These are phyloP conservation scores for Columbina picui DNA, from an alignment of 2,113 vertebrate genomes.

Conservation along the genomic window DNA sequence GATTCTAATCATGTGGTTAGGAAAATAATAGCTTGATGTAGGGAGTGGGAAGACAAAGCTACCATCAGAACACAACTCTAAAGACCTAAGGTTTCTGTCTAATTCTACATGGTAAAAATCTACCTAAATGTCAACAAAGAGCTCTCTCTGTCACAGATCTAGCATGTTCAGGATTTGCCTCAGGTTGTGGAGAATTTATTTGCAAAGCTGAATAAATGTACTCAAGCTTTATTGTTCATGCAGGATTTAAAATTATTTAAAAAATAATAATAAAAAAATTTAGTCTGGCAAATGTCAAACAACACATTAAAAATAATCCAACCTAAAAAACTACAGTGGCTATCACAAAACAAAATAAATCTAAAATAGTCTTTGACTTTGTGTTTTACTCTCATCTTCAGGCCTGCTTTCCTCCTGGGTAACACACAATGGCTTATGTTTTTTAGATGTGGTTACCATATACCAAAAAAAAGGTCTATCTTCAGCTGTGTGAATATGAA, in stretches of 20 bases:
- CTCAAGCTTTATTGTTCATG: background rate
- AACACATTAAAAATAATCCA: background rate
- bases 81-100: background rate
- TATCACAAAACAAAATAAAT: background rate
- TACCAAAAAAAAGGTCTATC: background rate
- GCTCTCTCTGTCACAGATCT: background rate
- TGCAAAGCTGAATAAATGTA: background rate
- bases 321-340: background rate
- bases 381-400: background rate
- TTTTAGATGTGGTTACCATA: background rate
- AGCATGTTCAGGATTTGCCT: background rate
- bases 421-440: background rate
- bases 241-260: background rate
- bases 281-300: background rate
- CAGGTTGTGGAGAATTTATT: background rate
- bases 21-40: background rate
- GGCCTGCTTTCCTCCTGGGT: background rate
- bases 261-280: background rate
- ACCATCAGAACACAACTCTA: fast-evolving
- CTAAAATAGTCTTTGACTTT: background rate
- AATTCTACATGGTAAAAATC: background rate
- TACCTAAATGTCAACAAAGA: background rate
- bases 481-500: background rate
- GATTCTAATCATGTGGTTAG: background rate
- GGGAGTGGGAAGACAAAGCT: background rate